Evolutionary conservation across 2,797 vertebrate species (phyloP), one percentile per base, ranked within the genome.

Genomic region (Poeciliopsis turneri): DNA sequence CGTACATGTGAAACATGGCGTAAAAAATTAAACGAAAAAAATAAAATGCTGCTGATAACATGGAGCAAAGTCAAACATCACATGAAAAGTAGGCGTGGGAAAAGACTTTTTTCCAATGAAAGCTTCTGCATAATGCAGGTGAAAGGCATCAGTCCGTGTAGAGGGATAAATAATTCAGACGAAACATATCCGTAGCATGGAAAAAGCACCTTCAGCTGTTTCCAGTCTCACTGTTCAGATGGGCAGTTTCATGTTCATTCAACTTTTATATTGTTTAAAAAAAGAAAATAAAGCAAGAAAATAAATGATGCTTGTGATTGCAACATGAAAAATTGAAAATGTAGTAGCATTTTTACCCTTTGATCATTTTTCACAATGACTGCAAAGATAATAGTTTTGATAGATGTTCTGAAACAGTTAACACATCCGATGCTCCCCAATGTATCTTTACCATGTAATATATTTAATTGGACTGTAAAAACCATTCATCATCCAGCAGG

Each of bases 131-230:
- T 41, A 41, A 20, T 53, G 47, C 9, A 53, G 51, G 36, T 69
- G n/a, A 41, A 70, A 77, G 47, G 39, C 15, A 49, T 1, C 8
- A 69, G 36, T 11, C 25, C 10, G 16, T 76, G 43, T 39, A 39
- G 59, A 64, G 61, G 30, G 36, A 76, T 51, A 36, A 76, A 51
- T 51, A 39, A 49, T 76, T 66, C 5, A 66, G 51, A 39, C 25
- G 8, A 28, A 70, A 43, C 70, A 45, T 47, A 33, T 51, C 30
- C 51, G 11, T 33, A 72, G 47, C 33, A 25, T 28, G 30, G 28
- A n/a, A 51, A 72, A 51, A 23, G 20, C 9, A 43, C 23, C n/a
- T 43, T 45, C 36, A 41, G 66, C 30, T 70, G 64, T 39, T 61
- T 76, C 57, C 7, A 9, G 28, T 55, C 72, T 25, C 18, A 2